phyloP scores from a whole-genome alignment of 2,888 invertebrate genomes.

The Therioaphis trifolii region DNA sequence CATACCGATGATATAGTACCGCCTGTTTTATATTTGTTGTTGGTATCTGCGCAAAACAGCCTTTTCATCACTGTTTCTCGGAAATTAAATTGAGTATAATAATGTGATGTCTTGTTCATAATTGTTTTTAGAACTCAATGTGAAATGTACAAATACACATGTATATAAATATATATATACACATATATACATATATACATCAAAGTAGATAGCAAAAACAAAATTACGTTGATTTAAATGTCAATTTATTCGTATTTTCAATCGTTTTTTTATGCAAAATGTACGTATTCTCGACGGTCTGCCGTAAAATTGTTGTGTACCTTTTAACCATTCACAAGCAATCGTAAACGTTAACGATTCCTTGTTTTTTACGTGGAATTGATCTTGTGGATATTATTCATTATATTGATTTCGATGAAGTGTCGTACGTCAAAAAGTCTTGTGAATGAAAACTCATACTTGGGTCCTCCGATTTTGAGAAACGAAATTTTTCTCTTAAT shows the following conservation, averaged over 20 bases:
- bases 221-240: no score
- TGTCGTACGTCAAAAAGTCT: not conserved
- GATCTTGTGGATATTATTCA: not conserved
- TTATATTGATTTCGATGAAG: not conserved
- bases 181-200: not conserved
- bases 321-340: no score
- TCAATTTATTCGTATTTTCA: no score
- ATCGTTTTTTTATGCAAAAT: no score
- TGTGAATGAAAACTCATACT: conserved; percentile 4
- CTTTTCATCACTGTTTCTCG: not conserved
- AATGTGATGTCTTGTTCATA: not conserved
- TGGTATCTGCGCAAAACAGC: not conserved
- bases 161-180: not conserved
- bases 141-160: not conserved
- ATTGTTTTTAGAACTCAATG: not conserved
- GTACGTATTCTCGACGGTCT: no score
- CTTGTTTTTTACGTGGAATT: not conserved
- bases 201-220: not conserved
- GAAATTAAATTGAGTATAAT: conserved; percentile 1
- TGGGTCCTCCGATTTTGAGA: not conserved
- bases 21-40: not conserved
- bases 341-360: not conserved
- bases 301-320: no score
- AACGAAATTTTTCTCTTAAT: not conserved
- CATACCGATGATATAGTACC: not conserved